Evolutionary conservation across 2,113 vertebrate species (phyloP).

Genomic region (Gorsachius goisagi): DNA sequence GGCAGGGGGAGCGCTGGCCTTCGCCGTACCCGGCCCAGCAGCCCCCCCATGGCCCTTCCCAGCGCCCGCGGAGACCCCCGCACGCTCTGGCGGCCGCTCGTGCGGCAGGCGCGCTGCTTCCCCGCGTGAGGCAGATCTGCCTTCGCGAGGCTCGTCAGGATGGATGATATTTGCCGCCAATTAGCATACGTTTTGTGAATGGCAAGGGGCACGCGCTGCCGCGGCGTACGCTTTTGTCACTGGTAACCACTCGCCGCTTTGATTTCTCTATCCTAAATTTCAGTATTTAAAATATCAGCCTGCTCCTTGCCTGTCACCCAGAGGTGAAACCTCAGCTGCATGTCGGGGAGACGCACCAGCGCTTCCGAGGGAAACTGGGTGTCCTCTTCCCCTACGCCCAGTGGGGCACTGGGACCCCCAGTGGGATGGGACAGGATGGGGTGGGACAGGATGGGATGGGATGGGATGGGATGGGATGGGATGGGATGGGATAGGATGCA

Average conservation of each 20-base stretch:
- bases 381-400: no score
- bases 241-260: neutral
- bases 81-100: neutral
- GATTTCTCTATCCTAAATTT: neutral
- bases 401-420: neutral
- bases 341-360: neutral
- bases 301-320: neutral
- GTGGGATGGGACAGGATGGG: neutral
- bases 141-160: neutral
- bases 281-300: neutral
- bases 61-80: neutral
- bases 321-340: neutral
- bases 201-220: neutral
- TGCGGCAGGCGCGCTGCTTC: neutral
- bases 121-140: neutral
- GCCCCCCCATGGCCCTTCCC: neutral
- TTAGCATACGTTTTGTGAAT: constrained; percentile 62
- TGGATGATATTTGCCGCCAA: constrained; percentile 42
- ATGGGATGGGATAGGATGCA: neutral
- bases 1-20: neutral
- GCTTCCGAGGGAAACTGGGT: rapidly evolving
- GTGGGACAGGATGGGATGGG: no score
- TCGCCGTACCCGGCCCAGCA: neutral
- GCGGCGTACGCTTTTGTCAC: neutral
- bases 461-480: neutral